phyloP scores from a whole-genome alignment of 2,113 vertebrate species.

The Malurus alboscapulatus region DNA sequence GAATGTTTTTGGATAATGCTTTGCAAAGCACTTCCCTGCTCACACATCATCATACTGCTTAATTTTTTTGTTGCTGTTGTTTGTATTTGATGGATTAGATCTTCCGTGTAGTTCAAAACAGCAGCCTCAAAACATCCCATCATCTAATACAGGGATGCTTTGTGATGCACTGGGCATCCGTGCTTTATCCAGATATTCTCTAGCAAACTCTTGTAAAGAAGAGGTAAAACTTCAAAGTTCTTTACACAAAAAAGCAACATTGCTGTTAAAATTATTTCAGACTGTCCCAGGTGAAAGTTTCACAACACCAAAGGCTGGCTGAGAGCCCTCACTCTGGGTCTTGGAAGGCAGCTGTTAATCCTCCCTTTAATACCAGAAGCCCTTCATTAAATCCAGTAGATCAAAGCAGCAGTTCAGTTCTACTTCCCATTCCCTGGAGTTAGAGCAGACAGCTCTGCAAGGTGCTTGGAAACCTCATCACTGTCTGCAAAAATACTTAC shows the following conservation, averaged over 20 bases:
- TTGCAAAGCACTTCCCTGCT: not conserved
- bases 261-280: not conserved
- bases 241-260: fast-evolving
- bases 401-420: not conserved
- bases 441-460: not conserved
- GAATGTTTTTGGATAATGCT: not conserved
- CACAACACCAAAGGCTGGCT: not conserved
- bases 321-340: not conserved
- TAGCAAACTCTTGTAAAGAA: not conserved
- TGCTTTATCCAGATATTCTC: not conserved
- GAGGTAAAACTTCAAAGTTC: not conserved
- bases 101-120: not conserved
- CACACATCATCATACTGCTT: fast-evolving
- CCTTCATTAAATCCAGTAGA: not conserved
- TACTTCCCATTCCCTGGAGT: not conserved
- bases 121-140: not conserved
- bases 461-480: not conserved
- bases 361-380: not conserved
- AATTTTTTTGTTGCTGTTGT: not conserved
- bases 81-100: not conserved
- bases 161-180: not conserved
- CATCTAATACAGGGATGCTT: not conserved
- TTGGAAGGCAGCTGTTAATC: not conserved
- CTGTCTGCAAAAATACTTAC: not conserved
- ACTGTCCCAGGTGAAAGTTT: not conserved